Conservation (phyloP, 1,140 invertebrate genomes). For the Drepana arcuata region DNA sequence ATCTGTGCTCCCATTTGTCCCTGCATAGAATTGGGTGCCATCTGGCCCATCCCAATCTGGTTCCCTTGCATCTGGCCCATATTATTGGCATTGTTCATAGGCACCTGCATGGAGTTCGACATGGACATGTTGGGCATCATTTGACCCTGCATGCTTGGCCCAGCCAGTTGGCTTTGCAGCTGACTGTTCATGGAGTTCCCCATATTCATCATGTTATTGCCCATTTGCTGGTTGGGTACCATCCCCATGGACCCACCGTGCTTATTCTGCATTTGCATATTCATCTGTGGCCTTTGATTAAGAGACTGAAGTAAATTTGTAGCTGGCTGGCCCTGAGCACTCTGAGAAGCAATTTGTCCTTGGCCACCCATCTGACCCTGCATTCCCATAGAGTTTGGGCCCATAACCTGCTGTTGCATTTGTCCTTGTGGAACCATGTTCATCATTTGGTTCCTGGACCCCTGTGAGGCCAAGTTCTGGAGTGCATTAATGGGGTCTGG, state of each 20-base stretch:
- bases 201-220: constrained; percentile 50
- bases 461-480: constrained; percentile 86
- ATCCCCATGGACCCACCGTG: constrained; percentile 43
- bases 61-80: constrained; percentile 57
- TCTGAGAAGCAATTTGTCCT: constrained; percentile 48
- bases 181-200: constrained; percentile 48
- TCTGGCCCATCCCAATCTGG: constrained; percentile 53
- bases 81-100: constrained; percentile 41
- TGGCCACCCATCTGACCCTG: constrained; percentile 51
- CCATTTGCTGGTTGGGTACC: constrained; percentile 59
- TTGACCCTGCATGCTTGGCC: constrained; percentile 44
- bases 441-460: constrained; percentile 64
- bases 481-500: constrained; percentile 90
- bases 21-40: constrained; percentile 53
- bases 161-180: constrained; percentile 42
- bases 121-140: constrained; percentile 61
- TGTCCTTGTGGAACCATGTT: constrained; percentile 72
- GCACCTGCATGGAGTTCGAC: constrained; percentile 49
- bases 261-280: constrained; percentile 57
- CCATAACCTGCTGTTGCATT: constrained; percentile 76
- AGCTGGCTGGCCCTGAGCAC: constrained; percentile 48
- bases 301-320: constrained; percentile 56
- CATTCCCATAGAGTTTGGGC: constrained; percentile 56
- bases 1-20: constrained; percentile 57
- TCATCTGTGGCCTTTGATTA: constrained; percentile 54